Conservation (phyloP, 2,113 vertebrate genomes). For the Brachypodius melanocephalos region DNA sequence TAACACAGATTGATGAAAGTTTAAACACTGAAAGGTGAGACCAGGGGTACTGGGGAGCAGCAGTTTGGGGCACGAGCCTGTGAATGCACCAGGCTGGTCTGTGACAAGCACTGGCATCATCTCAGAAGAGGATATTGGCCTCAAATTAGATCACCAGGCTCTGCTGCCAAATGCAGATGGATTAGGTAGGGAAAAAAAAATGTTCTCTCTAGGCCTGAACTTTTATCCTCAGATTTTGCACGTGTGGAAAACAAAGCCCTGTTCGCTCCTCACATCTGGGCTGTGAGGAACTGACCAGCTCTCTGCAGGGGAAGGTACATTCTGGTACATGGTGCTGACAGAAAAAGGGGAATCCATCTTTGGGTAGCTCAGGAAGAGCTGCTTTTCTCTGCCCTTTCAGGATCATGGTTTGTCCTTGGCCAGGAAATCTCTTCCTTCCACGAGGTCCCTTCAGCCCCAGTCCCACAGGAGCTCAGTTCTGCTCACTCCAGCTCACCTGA, state of each 20-base stretch:
- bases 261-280: neutral
- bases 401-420: neutral
- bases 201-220: neutral
- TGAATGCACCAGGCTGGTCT: neutral
- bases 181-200: neutral
- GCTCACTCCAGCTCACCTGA: neutral
- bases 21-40: neutral
- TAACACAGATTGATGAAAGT: neutral
- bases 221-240: neutral
- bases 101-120: neutral
- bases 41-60: neutral
- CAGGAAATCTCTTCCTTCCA: neutral
- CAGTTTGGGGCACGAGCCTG: neutral
- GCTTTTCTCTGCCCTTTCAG: neutral
- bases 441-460: neutral
- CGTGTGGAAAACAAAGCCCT: neutral
- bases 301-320: neutral
- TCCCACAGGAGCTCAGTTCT: neutral
- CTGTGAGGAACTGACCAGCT: neutral
- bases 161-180: conserved; percentile 3
- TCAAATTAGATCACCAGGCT: neutral
- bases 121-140: neutral
- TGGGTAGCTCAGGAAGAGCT: neutral
- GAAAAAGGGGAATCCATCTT: neutral
- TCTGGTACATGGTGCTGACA: neutral